Evolutionary conservation across 2,113 vertebrate species (phyloP).

Genomic region (Syrrhaptes paradoxus): DNA sequence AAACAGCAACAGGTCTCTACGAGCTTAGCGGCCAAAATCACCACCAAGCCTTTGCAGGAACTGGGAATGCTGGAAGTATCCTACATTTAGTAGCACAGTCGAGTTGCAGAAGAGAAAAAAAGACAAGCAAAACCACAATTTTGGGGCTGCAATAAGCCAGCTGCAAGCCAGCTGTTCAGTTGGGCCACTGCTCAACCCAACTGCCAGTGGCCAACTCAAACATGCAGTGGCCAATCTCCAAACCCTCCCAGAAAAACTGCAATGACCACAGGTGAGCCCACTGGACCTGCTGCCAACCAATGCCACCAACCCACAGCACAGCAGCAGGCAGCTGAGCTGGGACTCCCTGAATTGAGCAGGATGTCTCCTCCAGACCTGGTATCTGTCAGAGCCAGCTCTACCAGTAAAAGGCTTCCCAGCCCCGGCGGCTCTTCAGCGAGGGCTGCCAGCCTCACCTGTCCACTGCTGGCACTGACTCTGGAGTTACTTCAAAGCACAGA

Average conservation of each 20-base stretch:
- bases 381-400: not conserved
- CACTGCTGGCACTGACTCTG: rapidly evolving
- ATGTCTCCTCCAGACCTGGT: not conserved
- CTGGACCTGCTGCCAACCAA: not conserved
- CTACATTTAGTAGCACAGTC: rapidly evolving
- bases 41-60: not conserved
- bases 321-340: not conserved
- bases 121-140: not conserved
- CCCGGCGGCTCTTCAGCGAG: not conserved
- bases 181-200: not conserved
- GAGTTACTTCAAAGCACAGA: not conserved
- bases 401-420: not conserved
- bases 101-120: not conserved
- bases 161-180: not conserved
- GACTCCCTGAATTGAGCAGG: rapidly evolving
- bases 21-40: rapidly evolving
- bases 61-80: not conserved
- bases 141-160: not conserved
- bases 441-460: not conserved
- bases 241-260: no score
- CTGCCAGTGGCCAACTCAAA: rapidly evolving
- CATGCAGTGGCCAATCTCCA: not conserved
- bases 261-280: not conserved
- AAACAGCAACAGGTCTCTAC: not conserved
- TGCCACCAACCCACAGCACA: rapidly evolving